These are phyloP conservation scores for Megaustenia siamemsis DNA, from an alignment of 2,888 invertebrate genomes.

Conservation along the genomic window DNA sequence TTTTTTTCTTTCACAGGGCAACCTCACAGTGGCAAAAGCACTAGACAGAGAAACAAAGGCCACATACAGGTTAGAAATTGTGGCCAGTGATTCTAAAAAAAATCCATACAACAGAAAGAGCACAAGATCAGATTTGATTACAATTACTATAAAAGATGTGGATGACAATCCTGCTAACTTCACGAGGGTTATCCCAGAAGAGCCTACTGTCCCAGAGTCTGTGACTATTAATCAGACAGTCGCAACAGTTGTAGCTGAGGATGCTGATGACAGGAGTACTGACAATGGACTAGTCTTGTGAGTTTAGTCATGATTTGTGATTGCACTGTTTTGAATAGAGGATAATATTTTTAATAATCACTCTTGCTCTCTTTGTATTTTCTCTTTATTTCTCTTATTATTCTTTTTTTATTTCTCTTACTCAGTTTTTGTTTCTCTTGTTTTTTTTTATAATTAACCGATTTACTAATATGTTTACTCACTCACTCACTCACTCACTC, in stretches of 20 bases:
- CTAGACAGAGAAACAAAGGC: constrained; percentile 88
- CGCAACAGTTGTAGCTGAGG: constrained; percentile 65
- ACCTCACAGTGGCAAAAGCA: constrained; percentile 80
- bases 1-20: constrained; percentile 65
- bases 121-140: constrained; percentile 58
- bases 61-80: constrained; percentile 85
- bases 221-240: constrained; percentile 60
- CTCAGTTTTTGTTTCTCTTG: too few relatives aligned
- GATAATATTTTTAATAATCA: too few relatives aligned
- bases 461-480: too few relatives aligned
- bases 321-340: too few relatives aligned
- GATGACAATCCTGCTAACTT: constrained; percentile 95
- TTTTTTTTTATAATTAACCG: too few relatives aligned
- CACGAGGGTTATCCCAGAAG: constrained; percentile 56
- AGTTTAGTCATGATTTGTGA: constrained; percentile 15
- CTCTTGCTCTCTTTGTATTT: too few relatives aligned
- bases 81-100: constrained; percentile 84
- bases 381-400: too few relatives aligned
- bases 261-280: constrained; percentile 60
- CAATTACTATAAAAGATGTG: constrained; percentile 89
- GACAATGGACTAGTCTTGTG: constrained; percentile 52
- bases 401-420: too few relatives aligned
- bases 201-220: constrained; percentile 65
- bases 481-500: too few relatives aligned
- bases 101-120: constrained; percentile 29